These are phyloP conservation scores for Lasioglossum oenotherae DNA, from an alignment of 2,888 invertebrate species.

Conservation along the genomic window DNA sequence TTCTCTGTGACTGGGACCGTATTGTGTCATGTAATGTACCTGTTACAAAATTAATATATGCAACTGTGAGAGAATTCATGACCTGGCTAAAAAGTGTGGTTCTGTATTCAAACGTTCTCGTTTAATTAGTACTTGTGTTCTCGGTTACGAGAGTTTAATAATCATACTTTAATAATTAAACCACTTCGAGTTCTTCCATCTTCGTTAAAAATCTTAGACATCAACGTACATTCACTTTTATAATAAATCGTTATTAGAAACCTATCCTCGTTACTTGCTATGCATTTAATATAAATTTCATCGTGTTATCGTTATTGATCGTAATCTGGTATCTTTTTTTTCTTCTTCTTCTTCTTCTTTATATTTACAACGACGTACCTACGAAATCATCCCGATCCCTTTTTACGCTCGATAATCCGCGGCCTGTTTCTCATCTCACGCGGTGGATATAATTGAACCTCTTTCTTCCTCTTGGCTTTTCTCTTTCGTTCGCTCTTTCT, in stretches of 20 bases:
- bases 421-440: constrained; percentile 55
- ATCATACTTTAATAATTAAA: constrained; percentile 79
- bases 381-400: constrained; percentile 60
- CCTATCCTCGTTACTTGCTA: constrained; percentile 82
- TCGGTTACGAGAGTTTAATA: constrained; percentile 80
- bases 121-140: constrained; percentile 75
- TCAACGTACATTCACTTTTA: constrained; percentile 83
- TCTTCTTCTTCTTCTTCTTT: constrained; percentile 4
- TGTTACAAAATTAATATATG: constrained; percentile 74
- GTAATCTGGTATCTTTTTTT: constrained; percentile 45
- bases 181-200: constrained; percentile 72
- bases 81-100: constrained; percentile 77
- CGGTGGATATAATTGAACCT: constrained; percentile 60
- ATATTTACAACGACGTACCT: constrained; percentile 77
- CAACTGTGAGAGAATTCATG: constrained; percentile 78
- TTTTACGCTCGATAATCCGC: constrained; percentile 58
- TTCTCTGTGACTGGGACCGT: constrained; percentile 55
- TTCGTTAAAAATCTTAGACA: constrained; percentile 83
- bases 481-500: neutral
- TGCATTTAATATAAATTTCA: constrained; percentile 81
- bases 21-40: constrained; percentile 71
- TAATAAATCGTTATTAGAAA: constrained; percentile 83
- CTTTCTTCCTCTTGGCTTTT: constrained; percentile 17
- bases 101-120: constrained; percentile 72
- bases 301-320: constrained; percentile 72